Percentiles rank a stretch among this genome's conserved stretches.
These are phyloP conservation scores for Anseranas semipalmata DNA, from an alignment of 2,113 vertebrate species.

Conservation along the genomic window DNA sequence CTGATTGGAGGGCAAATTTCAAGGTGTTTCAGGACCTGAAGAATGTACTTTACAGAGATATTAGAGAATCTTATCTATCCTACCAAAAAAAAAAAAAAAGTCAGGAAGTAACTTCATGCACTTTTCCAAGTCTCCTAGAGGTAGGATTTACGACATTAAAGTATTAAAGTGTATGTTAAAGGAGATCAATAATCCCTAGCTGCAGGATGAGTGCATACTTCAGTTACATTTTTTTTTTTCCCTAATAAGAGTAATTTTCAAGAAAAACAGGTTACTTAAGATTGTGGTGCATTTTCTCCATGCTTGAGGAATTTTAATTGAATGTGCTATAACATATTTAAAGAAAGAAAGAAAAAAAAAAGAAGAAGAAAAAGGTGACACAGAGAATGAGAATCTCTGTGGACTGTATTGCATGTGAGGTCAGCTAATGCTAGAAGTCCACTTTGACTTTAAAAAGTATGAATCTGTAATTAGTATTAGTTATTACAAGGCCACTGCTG, in stretches of 20 bases:
- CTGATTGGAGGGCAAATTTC: not conserved
- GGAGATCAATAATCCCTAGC: not conserved
- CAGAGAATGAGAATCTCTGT: not conserved
- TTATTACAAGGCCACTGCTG: not conserved
- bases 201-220: not conserved
- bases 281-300: not conserved
- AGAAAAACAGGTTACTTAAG: not conserved
- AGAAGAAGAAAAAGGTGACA: too few species aligned
- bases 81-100: not conserved
- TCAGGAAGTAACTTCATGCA: not conserved
- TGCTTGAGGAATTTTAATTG: not conserved
- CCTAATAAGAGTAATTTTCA: not conserved
- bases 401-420: not conserved
- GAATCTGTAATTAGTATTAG: not conserved
- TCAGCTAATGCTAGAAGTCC: not conserved
- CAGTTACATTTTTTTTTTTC: not conserved
- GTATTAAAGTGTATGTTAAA: not conserved
- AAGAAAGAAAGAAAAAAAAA: not conserved
- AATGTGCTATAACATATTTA: not conserved
- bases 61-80: not conserved
- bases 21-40: not conserved
- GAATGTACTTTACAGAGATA: not conserved
- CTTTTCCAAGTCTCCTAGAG: not conserved
- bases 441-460: not conserved
- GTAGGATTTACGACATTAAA: not conserved